phyloP scores from a whole-genome alignment of 1,140 invertebrate species.

The Neuroterus valhalla region DNA sequence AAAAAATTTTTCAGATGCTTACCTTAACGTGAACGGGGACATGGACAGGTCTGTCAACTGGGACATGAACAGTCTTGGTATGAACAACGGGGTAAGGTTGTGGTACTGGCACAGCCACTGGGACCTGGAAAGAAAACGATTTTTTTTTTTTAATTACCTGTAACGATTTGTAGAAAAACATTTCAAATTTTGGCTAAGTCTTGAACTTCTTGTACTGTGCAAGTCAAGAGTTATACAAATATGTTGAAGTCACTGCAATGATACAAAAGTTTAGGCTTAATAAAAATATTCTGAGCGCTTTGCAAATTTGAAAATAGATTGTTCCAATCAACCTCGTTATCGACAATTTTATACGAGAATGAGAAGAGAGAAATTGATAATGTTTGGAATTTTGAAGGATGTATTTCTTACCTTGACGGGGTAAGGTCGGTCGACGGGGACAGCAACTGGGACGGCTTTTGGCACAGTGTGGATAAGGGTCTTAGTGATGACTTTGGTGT shows the following conservation, averaged over 20 bases:
- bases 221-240: too few species aligned
- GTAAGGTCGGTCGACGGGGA: slow-evolving; percentile 68
- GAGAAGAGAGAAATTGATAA: slow-evolving; percentile 38
- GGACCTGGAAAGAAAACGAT: slow-evolving; percentile 61
- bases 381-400: slow-evolving; percentile 36
- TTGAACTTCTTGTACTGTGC: too few species aligned
- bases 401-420: slow-evolving; percentile 66
- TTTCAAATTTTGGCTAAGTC: too few species aligned
- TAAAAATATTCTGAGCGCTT: too few species aligned
- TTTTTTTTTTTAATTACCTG: too few species aligned
- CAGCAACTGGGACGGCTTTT: slow-evolving; percentile 63
- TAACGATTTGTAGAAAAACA: too few species aligned
- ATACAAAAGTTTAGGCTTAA: too few species aligned
- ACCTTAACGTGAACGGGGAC: too few species aligned
- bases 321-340: too few species aligned
- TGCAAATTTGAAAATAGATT: too few species aligned
- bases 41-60: slow-evolving; percentile 69
- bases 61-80: slow-evolving; percentile 66
- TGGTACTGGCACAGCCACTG: slow-evolving; percentile 70
- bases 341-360: slow-evolving; percentile 3
- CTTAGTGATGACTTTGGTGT: slow-evolving; percentile 59
- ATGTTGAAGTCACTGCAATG: too few species aligned
- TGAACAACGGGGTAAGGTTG: slow-evolving; percentile 70
- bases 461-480: slow-evolving; percentile 57
- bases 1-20: too few species aligned